Percentiles rank a stretch among this genome's conserved stretches.
Conservation (phyloP, 1,140 invertebrate genomes). For the Solen grandis region DNA sequence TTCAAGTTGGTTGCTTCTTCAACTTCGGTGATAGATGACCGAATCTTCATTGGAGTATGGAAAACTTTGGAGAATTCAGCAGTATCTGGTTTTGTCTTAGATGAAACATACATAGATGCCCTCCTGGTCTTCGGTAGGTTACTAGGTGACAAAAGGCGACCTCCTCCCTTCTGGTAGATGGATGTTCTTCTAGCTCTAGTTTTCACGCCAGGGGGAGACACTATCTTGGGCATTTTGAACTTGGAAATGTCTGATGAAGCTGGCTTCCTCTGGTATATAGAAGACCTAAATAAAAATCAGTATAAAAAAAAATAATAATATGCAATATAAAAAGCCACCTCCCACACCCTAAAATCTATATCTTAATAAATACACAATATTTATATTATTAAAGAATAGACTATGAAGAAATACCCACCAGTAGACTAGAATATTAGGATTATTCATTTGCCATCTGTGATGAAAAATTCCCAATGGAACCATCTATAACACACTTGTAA, state of each 20-base stretch:
- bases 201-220: constrained; percentile 48
- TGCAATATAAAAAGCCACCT: background rate
- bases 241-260: background rate
- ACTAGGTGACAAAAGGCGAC: constrained; percentile 1
- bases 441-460: too few species aligned
- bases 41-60: constrained; percentile 16
- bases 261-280: constrained; percentile 34
- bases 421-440: too few species aligned
- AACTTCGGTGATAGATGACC: background rate
- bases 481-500: too few species aligned
- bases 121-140: background rate
- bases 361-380: too few species aligned
- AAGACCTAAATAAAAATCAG: constrained; percentile 27
- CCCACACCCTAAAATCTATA: too few species aligned
- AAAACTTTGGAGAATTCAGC: constrained; percentile 47
- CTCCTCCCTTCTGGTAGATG: constrained; percentile 37
- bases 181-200: constrained; percentile 37
- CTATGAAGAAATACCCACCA: too few species aligned
- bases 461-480: too few species aligned
- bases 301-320: background rate
- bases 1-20: background rate
- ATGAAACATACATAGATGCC: constrained; percentile 44
- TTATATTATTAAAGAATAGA: too few species aligned
- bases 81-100: constrained; percentile 2
- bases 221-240: background rate